Conservation (phyloP, 2,113 vertebrate genomes). For the Neomonachus schauinslandi region DNA sequence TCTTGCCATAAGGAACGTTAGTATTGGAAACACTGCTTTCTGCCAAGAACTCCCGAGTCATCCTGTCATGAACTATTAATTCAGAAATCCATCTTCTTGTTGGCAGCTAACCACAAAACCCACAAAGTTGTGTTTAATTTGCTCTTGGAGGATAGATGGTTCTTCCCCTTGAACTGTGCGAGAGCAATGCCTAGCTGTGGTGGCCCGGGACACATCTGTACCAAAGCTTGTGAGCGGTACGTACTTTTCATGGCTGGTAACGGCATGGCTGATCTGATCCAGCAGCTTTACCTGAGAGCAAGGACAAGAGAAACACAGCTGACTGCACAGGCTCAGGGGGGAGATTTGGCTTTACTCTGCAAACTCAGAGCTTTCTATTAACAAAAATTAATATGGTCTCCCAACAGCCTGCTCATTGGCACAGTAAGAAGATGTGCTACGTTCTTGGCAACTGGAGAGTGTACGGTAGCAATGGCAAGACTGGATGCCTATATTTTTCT, state of each 20-base stretch:
- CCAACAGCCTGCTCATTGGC: not conserved
- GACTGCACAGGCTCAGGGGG: not conserved
- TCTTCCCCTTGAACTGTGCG: conserved; percentile 57
- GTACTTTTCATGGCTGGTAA: not conserved
- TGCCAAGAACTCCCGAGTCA: conserved; percentile 85
- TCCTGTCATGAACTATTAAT: conserved; percentile 86
- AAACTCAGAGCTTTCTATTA: conserved; percentile 37
- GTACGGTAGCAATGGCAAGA: not conserved
- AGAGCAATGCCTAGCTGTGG: conserved; percentile 36
- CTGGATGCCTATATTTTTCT: not conserved
- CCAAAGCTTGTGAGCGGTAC: not conserved
- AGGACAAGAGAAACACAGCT: conserved; percentile 7
- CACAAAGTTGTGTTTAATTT: conserved; percentile 86
- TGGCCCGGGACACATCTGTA: not conserved
- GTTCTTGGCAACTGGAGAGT: conserved; percentile 34
- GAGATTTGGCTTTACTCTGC: conserved; percentile 14
- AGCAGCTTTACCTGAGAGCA: not conserved
- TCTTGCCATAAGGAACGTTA: conserved; percentile 75
- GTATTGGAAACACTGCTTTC: conserved; percentile 74
- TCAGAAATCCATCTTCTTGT: conserved; percentile 78
- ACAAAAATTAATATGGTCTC: not conserved
- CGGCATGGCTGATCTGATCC: fast-evolving
- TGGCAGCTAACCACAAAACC: conserved; percentile 84
- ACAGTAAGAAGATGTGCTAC: not conserved
- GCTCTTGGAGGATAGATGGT: conserved; percentile 74